These are phyloP conservation scores for Orchesella cincta DNA, from an alignment of 1,140 invertebrate species.

Conservation along the genomic window DNA sequence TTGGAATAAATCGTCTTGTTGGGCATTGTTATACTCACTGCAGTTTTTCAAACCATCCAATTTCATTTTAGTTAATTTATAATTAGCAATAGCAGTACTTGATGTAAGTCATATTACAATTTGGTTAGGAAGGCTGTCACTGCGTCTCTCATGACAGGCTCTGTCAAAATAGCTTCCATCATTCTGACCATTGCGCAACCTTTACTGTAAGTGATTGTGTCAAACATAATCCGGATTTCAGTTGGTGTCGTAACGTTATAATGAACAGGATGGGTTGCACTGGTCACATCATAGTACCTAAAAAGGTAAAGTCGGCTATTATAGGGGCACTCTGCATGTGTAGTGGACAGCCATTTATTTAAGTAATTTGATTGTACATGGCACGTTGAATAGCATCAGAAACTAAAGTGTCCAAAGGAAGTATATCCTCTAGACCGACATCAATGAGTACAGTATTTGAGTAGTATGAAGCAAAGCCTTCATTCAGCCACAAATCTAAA, in stretches of 20 bases:
- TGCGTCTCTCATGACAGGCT: slow-evolving; percentile 59
- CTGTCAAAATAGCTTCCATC: slow-evolving; percentile 63
- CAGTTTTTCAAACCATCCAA: slow-evolving; percentile 43
- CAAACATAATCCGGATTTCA: slow-evolving; percentile 80
- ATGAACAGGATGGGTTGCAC: slow-evolving; percentile 61
- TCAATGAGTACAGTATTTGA: slow-evolving; percentile 52
- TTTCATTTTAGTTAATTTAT: not conserved
- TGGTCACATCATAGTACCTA: slow-evolving; percentile 51
- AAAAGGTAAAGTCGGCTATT: not conserved
- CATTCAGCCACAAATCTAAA: slow-evolving; percentile 64
- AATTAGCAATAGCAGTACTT: slow-evolving; percentile 35
- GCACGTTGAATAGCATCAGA: slow-evolving; percentile 35
- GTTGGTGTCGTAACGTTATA: slow-evolving; percentile 65
- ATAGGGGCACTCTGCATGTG: not conserved
- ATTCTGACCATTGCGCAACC: slow-evolving; percentile 66
- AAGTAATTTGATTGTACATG: slow-evolving; percentile 50
- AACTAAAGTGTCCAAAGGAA: slow-evolving; percentile 30
- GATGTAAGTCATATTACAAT: slow-evolving; percentile 34
- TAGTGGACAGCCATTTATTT: not conserved
- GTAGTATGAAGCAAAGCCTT: slow-evolving; percentile 70
- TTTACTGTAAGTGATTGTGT: slow-evolving; percentile 83
- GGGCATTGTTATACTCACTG: slow-evolving; percentile 73
- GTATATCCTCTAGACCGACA: not conserved
- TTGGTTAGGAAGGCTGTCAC: slow-evolving; percentile 54
- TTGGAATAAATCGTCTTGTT: slow-evolving; percentile 82